Evolutionary conservation across 2,113 vertebrate species (phyloP), one percentile per base, ranked within the genome.

Genomic region (Nerophis ophidion): DNA sequence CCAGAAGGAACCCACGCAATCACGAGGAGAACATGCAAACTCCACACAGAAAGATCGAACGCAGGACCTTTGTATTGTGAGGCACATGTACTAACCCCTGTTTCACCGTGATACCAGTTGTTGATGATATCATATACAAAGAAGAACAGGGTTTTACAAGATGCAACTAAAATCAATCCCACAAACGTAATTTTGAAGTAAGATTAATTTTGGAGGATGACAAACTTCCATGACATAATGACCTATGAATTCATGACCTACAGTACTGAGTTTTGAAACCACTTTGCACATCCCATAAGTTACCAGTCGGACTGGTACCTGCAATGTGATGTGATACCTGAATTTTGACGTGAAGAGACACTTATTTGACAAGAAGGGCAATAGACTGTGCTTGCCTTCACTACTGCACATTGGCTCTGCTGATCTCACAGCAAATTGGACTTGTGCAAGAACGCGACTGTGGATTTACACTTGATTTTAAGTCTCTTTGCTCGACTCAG

Each of bases 391-490:
- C 76, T 81, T 61, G 54, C 54, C 51, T 70, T 68, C 65, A 68
- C 58, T 51, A 16, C 55, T 55, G 8, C 45, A 53, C 66, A 26
- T 9, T 36, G 59, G 49, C 52, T 56, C 53, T 47, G 44, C 60
- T 66, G 67, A 59, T 63, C 61, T 64, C 51, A 63, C 50, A 65
- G 72, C 78, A 82, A 82, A 77, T 75, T 68, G 74, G 63, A 72
- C 58, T 42, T 53, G 50, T 55, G 44, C n/a, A 48, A 77, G 69
- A 72, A 68, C 44, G 60, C 33, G 67, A 59, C 61, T 53, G 57
- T 48, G 56, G 19, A 38, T 35, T 47, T 48, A 54, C 55, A 65
- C 57, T 57, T 56, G 45, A 19, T 67, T 66, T 65, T n/a, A 72
- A 63, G 52, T 57, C 57, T 64, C 38, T 60, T 50, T 49, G 12